Percentiles rank a stretch among this genome's conserved stretches.
phyloP scores from a whole-genome alignment of 64 coral and sea anemone genomes.

The Orbicella faveolata region DNA sequence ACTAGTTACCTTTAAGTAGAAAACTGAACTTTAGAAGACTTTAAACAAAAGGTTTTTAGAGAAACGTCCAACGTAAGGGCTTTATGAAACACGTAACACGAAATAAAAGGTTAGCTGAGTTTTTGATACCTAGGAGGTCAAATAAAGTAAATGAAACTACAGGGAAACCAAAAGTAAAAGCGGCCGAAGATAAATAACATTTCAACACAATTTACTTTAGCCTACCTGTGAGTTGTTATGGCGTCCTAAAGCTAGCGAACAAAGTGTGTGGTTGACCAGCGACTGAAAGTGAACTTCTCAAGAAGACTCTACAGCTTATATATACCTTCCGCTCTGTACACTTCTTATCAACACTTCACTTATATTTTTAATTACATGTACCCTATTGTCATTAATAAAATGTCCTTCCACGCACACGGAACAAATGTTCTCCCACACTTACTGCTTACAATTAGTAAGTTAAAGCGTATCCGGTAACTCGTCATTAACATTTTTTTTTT shows the following conservation, averaged over 20 bases:
- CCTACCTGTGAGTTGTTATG: background rate
- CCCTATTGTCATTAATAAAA: constrained; percentile 30
- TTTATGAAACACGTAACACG: no score
- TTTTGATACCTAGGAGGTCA: no score
- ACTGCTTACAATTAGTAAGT: constrained; percentile 7
- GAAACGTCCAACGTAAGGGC: no score
- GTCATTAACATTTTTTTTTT: constrained; percentile 25
- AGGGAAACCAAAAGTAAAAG: no score
- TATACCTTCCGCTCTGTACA: background rate
- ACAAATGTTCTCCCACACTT: constrained; percentile 5
- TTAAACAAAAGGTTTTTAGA: no score
- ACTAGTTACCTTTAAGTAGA: no score
- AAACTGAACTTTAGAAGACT: no score
- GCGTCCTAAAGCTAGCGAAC: background rate
- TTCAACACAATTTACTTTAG: background rate
- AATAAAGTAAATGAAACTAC: no score
- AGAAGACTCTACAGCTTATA: background rate
- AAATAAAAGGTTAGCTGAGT: no score
- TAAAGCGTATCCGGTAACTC: background rate
- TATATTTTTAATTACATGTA: constrained; percentile 4
- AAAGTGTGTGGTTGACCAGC: background rate
- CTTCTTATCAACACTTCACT: constrained; percentile 33
- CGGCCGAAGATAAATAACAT: no score
- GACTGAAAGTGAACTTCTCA: background rate
- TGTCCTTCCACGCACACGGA: constrained; percentile 10